Conservation (phyloP, 2,113 vertebrate species). For the Ceratotherium simum region DNA sequence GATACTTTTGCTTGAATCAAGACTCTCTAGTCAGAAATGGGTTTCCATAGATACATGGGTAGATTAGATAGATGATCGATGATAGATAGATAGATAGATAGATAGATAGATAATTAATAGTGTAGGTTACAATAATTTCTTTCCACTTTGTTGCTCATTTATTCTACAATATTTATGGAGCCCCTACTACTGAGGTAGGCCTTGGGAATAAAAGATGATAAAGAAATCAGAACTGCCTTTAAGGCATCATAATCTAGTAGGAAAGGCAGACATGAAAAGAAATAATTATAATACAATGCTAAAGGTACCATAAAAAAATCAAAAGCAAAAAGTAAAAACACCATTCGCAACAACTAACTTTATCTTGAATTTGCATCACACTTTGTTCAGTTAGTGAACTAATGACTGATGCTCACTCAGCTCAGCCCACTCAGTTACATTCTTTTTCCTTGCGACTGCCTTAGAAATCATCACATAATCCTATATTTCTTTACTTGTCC, state of each 20-base stretch:
- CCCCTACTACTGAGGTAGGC: background rate
- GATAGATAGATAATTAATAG: background rate
- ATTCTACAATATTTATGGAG: slow-evolving; percentile 39
- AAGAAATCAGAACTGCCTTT: slow-evolving; percentile 11
- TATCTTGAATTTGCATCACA: background rate
- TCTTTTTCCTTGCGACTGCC: background rate
- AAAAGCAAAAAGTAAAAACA: slow-evolving; percentile 16
- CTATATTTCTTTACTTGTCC: background rate
- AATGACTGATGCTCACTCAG: background rate
- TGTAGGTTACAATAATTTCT: background rate
- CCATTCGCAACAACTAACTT: background rate
- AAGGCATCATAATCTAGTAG: background rate
- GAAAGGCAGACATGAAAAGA: background rate
- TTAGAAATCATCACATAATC: slow-evolving; percentile 27
- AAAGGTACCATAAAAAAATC: background rate
- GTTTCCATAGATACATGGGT: background rate
- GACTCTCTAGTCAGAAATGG: background rate
- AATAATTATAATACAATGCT: background rate
- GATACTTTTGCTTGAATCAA: background rate
- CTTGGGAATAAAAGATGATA: slow-evolving; percentile 21
- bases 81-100: background rate
- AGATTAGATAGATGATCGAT: background rate
- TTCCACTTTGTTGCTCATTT: background rate
- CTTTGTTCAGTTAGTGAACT: background rate
- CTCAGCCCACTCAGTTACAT: background rate